phyloP scores from a whole-genome alignment of 1,140 invertebrate genomes.

The Brachionus calyciflorus region DNA sequence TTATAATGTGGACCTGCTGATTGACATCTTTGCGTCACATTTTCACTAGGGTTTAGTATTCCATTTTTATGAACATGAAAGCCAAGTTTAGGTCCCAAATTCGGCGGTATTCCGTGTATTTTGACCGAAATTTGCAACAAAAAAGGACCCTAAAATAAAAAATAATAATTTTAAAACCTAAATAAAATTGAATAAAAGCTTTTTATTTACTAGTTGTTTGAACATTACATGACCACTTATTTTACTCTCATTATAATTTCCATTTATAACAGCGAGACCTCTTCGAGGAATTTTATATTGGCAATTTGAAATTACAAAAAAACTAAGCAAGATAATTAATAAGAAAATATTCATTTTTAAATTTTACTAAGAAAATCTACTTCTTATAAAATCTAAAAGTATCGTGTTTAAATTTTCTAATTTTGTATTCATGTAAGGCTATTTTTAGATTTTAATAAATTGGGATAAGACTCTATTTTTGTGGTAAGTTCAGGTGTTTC shows the following conservation, averaged over 20 bases:
- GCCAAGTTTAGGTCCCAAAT: background rate
- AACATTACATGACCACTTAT: slow-evolving; percentile 10
- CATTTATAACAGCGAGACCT: background rate
- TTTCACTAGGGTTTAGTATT: background rate
- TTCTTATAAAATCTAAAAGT: too few species aligned
- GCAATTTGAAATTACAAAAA: too few species aligned
- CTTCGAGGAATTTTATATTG: too few species aligned
- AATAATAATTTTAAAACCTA: background rate
- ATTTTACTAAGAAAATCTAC: too few species aligned
- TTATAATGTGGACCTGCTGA: slow-evolving; percentile 16
- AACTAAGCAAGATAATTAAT: too few species aligned
- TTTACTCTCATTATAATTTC: background rate
- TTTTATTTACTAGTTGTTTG: background rate
- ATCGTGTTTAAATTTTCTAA: too few species aligned
- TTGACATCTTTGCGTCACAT: slow-evolving; percentile 47
- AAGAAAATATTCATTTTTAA: too few species aligned
- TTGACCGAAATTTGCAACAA: background rate
- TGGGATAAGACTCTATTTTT: too few species aligned
- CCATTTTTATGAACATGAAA: slow-evolving; percentile 33
- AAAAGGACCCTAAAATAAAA: background rate
- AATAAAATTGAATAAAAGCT: too few species aligned
- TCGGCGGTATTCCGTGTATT: slow-evolving; percentile 5
- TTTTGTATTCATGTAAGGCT: too few species aligned
- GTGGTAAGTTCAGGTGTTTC: too few species aligned
- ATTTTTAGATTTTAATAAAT: too few species aligned